Percentiles rank a stretch among this genome's conserved stretches.
Evolutionary conservation across 2,888 invertebrate genomes (phyloP).

Genomic region (Melanotus villosus): DNA sequence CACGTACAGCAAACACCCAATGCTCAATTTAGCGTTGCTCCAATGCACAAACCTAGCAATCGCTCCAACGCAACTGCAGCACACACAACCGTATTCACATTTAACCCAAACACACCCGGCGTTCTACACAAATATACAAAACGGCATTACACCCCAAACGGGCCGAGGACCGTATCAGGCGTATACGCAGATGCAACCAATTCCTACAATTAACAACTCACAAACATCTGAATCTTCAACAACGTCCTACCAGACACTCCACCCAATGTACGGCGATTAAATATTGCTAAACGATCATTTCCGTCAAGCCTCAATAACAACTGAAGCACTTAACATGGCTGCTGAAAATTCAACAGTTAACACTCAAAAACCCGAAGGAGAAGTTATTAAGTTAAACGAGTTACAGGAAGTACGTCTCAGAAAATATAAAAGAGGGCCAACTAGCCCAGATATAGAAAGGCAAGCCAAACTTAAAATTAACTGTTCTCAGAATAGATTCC

Average conservation of each 20-base stretch:
- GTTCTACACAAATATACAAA: too few species aligned
- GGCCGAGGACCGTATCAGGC: too few species aligned
- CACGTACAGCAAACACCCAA: too few species aligned
- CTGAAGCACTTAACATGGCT: background rate
- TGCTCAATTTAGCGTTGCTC: background rate
- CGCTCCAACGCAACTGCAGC: background rate
- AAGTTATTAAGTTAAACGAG: slow-evolving; percentile 7
- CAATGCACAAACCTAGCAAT: too few species aligned
- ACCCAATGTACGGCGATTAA: background rate
- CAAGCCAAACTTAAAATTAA: slow-evolving; percentile 4
- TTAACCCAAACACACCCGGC: background rate
- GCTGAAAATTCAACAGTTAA: background rate
- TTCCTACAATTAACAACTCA: background rate
- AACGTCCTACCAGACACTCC: background rate
- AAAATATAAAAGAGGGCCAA: slow-evolving; percentile 8
- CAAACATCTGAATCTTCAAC: background rate
- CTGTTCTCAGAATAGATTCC: slow-evolving; percentile 6
- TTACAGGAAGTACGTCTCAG: slow-evolving; percentile 1
- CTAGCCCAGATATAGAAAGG: background rate
- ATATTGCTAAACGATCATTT: background rate
- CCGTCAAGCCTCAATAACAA: background rate
- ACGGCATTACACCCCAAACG: too few species aligned
- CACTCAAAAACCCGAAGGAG: background rate
- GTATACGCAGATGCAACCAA: background rate
- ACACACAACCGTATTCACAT: background rate